Evolutionary conservation across 2,888 invertebrate genomes (phyloP).

Genomic region (Ophion ellenae): DNA sequence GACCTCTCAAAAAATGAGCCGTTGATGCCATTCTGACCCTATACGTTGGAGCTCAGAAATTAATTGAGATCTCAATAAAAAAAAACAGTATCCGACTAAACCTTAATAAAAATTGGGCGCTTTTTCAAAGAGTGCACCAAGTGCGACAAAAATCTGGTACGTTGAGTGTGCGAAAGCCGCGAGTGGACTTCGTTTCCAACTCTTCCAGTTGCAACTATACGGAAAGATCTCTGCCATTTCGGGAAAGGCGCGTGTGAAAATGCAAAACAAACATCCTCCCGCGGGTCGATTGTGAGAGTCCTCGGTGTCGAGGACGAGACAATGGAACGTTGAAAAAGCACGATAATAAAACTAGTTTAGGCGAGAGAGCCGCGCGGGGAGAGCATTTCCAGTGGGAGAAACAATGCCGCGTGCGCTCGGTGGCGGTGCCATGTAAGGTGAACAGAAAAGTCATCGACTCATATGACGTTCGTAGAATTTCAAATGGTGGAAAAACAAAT

Average conservation of each 20-base stretch:
- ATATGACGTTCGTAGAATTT: background rate
- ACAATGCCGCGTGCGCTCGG: conserved; percentile 42
- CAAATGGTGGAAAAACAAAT: background rate
- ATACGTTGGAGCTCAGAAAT: too few relatives aligned
- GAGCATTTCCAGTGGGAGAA: conserved; percentile 62
- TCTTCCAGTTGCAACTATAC: background rate
- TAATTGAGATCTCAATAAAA: too few relatives aligned
- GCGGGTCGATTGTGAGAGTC: conserved; percentile 48
- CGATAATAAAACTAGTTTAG: conserved; percentile 37
- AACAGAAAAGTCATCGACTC: conserved; percentile 14
- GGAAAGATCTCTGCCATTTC: conserved; percentile 23
- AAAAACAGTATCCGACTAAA: too few relatives aligned
- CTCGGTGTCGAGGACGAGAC: conserved; percentile 44
- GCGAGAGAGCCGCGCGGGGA: conserved; percentile 35
- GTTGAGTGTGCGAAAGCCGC: background rate
- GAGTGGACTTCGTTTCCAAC: conserved; percentile 4
- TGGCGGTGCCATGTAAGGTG: conserved; percentile 59
- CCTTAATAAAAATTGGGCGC: background rate
- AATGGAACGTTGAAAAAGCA: conserved; percentile 39
- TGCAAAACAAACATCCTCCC: conserved; percentile 46
- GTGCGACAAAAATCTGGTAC: background rate
- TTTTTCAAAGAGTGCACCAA: too few relatives aligned
- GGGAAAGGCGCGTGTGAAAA: conserved; percentile 60
- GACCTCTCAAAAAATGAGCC: too few relatives aligned
- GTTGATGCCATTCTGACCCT: too few relatives aligned